A percentile compares a stretch with the other conserved stretches of the same genome.
These are phyloP conservation scores for sheep (Ovis aries) DNA, from an alignment of 2,113 vertebrate species.

Conservation along the genomic window ARS-UI_Ramb_v3.0 NC_056066.1:41483001-41483500, in stretches of 20 bases:
- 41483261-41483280: neutral
- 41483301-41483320: neutral
- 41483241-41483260: neutral
- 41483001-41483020: neutral
- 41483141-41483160: accelerated
- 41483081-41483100: neutral
- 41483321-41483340: neutral
- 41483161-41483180: neutral
- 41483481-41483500: neutral
- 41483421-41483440: neutral
- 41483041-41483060: neutral
- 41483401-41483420: neutral
- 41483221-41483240: neutral
- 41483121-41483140: neutral
- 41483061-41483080: neutral
- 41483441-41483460: neutral
- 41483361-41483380: neutral
- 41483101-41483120: neutral
- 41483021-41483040: neutral
- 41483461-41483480: neutral
- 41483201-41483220: neutral
- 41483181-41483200: neutral
- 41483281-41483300: neutral
- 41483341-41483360: neutral
- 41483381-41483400: neutral